Conservation (phyloP, 1,140 invertebrate species). For the Cydia strobilella region DNA sequence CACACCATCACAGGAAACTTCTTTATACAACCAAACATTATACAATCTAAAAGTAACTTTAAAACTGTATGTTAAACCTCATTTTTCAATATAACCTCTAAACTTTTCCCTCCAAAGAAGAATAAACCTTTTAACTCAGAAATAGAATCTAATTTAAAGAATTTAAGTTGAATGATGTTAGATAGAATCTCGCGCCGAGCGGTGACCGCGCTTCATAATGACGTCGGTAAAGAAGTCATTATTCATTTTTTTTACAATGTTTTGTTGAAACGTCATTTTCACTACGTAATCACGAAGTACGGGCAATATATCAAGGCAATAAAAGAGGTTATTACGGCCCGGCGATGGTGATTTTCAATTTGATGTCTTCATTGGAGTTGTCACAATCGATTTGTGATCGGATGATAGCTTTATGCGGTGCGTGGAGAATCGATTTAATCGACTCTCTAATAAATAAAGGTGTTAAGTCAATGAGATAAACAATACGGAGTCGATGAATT, state of each 20-base stretch:
- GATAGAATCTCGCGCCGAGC: constrained; percentile 70
- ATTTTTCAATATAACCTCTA: constrained; percentile 37
- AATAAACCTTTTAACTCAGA: constrained; percentile 11
- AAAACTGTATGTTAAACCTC: constrained; percentile 36
- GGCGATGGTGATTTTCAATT: constrained; percentile 74
- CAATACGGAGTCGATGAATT: constrained; percentile 45
- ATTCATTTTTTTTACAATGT: constrained; percentile 79
- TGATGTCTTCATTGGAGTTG: constrained; percentile 64
- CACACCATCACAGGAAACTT: constrained; percentile 64
- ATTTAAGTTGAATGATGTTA: constrained; percentile 38
- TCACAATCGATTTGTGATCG: constrained; percentile 42
- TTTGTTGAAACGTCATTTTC: constrained; percentile 79
- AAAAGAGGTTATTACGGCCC: constrained; percentile 67
- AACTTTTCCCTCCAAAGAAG: constrained; percentile 1
- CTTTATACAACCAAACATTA: constrained; percentile 36
- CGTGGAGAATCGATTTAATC: constrained; percentile 23
- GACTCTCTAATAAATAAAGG: constrained; percentile 27
- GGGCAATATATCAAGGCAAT: constrained; percentile 75
- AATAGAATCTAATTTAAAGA: constrained; percentile 45
- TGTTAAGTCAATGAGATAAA: constrained; percentile 24
- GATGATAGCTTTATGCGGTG: constrained; percentile 13
- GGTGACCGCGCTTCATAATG: constrained; percentile 71
- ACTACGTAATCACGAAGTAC: constrained; percentile 76
- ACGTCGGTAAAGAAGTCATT: constrained; percentile 77
- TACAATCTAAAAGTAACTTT: constrained; percentile 49